Conservation (phyloP, 1,140 invertebrate genomes). For the Drosophila hydei region DNA sequence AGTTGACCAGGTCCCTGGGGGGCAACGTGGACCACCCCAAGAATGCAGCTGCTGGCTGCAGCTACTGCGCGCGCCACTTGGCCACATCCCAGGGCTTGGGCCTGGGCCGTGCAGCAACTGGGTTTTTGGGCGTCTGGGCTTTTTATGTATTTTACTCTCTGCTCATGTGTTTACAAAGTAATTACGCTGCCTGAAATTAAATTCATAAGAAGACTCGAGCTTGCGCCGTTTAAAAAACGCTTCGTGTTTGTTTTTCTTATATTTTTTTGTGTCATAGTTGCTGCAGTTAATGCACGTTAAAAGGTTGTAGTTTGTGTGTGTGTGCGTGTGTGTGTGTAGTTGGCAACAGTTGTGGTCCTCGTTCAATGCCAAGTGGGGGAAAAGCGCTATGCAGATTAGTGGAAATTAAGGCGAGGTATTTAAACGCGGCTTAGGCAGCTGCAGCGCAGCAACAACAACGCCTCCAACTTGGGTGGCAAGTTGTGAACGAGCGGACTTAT, state of each 20-base stretch:
- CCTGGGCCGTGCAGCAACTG: conserved; percentile 40
- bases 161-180: conserved; percentile 83
- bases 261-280: conserved; percentile 59
- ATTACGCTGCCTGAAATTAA: conserved; percentile 82
- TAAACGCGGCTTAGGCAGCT: conserved; percentile 70
- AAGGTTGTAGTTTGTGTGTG: conserved; percentile 57
- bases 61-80: conserved; percentile 56
- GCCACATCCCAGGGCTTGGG: conserved; percentile 59
- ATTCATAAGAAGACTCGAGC: conserved; percentile 72
- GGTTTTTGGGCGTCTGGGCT: conserved; percentile 50
- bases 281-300: conserved; percentile 71
- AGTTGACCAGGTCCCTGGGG: conserved; percentile 51
- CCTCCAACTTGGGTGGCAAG: conserved; percentile 68
- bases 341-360: conserved; percentile 39
- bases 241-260: conserved; percentile 27
- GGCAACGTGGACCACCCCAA: conserved; percentile 60
- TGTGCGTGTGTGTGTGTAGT: conserved; percentile 5
- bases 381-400: conserved; percentile 71
- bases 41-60: conserved; percentile 53
- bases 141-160: conserved; percentile 41
- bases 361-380: conserved; percentile 43
- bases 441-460: conserved; percentile 18
- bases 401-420: conserved; percentile 71
- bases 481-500: conserved; percentile 72
- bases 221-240: conserved; percentile 70